Evolutionary conservation across 2,888 invertebrate genomes (phyloP).

Genomic region (Philaethria dido): DNA sequence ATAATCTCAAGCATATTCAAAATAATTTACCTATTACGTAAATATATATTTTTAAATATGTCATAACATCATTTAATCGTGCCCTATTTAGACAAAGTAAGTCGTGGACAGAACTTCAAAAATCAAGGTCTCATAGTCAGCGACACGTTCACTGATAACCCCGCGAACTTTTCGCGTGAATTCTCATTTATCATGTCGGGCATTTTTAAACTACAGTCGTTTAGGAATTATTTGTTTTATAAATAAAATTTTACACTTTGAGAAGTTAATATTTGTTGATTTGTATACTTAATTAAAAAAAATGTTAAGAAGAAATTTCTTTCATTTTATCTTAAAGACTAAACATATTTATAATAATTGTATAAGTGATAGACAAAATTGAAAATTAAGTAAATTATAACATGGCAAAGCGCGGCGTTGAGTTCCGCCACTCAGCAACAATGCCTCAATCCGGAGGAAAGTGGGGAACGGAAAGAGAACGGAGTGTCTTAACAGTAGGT

Average conservation of each 20-base stretch:
- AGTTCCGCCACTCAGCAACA: too few relatives aligned
- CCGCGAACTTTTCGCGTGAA: constrained; percentile 33
- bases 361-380: too few relatives aligned
- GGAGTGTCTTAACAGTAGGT: too few relatives aligned
- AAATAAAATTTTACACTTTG: not conserved
- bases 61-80: constrained; percentile 17
- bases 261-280: too few relatives aligned
- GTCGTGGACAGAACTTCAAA: constrained; percentile 30
- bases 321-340: too few relatives aligned
- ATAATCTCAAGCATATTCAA: not conserved
- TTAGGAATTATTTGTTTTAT: not conserved
- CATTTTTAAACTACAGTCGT: constrained; percentile 17
- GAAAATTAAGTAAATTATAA: too few relatives aligned
- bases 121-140: constrained; percentile 34
- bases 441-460: too few relatives aligned
- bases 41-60: not conserved
- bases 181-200: constrained; percentile 30
- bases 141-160: constrained; percentile 41
- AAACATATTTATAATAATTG: too few relatives aligned
- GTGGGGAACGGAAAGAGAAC: too few relatives aligned
- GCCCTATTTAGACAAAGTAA: constrained; percentile 25
- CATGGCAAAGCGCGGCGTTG: too few relatives aligned
- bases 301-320: too few relatives aligned
- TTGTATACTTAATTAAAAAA: too few relatives aligned
- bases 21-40: not conserved